Conservation (phyloP, 2,797 vertebrate genomes). For the Taeniopygia guttata region DNA sequence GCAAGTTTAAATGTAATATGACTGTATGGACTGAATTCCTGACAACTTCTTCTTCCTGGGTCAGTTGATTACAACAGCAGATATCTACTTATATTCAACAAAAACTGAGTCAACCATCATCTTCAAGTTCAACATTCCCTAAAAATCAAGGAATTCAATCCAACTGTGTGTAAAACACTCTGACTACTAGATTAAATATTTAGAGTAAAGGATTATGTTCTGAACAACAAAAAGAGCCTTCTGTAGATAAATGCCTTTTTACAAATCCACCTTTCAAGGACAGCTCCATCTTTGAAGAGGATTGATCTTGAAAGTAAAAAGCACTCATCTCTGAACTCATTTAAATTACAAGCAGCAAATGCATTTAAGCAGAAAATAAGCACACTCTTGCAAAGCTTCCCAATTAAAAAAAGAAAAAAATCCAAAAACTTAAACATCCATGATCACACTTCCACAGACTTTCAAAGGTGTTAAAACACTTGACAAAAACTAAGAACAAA, state of each 20-base stretch:
- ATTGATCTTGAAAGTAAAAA: slow-evolving; percentile 26
- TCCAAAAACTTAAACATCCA: neutral
- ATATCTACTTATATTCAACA: neutral
- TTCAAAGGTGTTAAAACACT: neutral
- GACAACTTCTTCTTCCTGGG: neutral
- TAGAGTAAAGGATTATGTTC: neutral
- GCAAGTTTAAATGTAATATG: neutral
- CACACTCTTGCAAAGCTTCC: slow-evolving; percentile 23
- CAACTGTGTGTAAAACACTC: neutral
- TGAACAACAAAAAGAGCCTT: neutral
- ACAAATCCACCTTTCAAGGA: slow-evolving; percentile 22
- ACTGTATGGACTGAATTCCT: neutral
- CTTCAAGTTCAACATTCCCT: neutral
- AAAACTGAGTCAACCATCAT: neutral
- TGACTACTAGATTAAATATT: neutral
- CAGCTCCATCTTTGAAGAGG: neutral
- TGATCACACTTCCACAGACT: neutral
- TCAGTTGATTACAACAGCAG: neutral
- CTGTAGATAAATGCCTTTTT: neutral
- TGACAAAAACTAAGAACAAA: neutral
- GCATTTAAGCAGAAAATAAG: slow-evolving; percentile 39
- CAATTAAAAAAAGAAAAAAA: neutral
- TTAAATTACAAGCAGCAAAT: slow-evolving; percentile 33
- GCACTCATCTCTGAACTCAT: slow-evolving; percentile 35
- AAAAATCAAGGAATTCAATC: neutral